These are phyloP conservation scores for Boloria euphrosyne DNA, from an alignment of 2,888 invertebrate genomes.

Conservation along the genomic window DNA sequence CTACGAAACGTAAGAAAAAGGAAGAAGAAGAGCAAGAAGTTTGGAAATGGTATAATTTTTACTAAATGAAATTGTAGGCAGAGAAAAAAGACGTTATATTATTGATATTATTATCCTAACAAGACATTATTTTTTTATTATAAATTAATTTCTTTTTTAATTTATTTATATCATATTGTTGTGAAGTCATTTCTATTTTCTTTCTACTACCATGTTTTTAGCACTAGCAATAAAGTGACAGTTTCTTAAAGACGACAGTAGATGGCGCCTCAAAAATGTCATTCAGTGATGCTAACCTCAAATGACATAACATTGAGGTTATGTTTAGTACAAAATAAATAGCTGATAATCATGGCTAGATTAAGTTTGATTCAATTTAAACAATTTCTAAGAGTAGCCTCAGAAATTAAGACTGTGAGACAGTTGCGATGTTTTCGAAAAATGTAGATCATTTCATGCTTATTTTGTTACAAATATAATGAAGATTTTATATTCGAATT, in stretches of 20 bases:
- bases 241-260: conserved; percentile 32
- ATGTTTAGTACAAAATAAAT: conserved; percentile 19
- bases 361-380: conserved; percentile 50
- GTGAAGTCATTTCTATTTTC: not conserved
- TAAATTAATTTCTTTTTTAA: no score
- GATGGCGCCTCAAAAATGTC: conserved; percentile 51
- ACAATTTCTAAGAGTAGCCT: conserved; percentile 37
- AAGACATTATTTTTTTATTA: no score
- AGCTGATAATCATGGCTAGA: conserved; percentile 52
- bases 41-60: conserved; percentile 91
- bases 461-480: not conserved
- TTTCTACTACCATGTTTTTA: conserved; percentile 8
- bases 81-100: not conserved
- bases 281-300: conserved; percentile 13
- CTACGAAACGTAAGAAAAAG: conserved; percentile 88
- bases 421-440: conserved; percentile 33
- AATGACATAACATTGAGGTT: conserved; percentile 40
- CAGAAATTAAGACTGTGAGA: conserved; percentile 20
- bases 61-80: not conserved
- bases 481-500: conserved; percentile 13
- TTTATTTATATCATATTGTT: no score
- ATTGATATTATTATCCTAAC: not conserved
- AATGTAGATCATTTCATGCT: conserved; percentile 29
- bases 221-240: conserved; percentile 25
- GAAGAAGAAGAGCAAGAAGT: conserved; percentile 92